Evolutionary conservation across 2,113 vertebrate species (phyloP).

Genomic region (Myocastor coypus): DNA sequence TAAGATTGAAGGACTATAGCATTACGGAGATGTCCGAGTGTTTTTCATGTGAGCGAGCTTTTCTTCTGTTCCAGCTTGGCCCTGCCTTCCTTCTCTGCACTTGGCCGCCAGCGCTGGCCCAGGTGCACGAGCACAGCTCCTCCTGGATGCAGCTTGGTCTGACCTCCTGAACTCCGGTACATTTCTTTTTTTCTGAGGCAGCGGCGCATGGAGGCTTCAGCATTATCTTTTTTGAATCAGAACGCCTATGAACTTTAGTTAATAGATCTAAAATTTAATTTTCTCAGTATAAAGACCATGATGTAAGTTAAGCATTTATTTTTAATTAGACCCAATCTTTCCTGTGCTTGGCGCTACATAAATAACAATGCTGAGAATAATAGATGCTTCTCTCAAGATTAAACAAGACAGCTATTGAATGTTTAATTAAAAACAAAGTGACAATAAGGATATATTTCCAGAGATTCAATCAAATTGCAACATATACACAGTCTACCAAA

Average conservation of each 20-base stretch:
- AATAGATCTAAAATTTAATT: not conserved
- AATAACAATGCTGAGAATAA: conserved; percentile 57
- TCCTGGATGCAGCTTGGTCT: not conserved
- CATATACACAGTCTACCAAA: conserved; percentile 41
- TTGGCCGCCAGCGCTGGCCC: not conserved
- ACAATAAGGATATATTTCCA: conserved; percentile 67
- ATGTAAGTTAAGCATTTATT: conserved; percentile 7
- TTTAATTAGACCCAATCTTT: not conserved
- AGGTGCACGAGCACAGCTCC: not conserved
- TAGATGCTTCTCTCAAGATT: conserved; percentile 53
- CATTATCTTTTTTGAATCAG: not conserved
- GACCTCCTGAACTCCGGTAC: not conserved
- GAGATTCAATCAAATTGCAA: conserved; percentile 65
- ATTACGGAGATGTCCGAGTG: not conserved
- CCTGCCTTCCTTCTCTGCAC: not conserved
- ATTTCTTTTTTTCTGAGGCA: not conserved
- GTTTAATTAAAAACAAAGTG: conserved; percentile 66
- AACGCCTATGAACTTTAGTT: not conserved
- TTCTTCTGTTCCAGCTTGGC: not conserved
- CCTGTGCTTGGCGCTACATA: not conserved
- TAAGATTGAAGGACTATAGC: not conserved
- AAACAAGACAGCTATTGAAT: conserved; percentile 60
- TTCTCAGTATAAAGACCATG: not conserved
- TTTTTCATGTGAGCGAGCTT: not conserved
- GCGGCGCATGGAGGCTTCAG: not conserved